These are phyloP conservation scores for Chrysocyon brachyurus DNA, from an alignment of 2,797 vertebrate species.

Conservation along the genomic window DNA sequence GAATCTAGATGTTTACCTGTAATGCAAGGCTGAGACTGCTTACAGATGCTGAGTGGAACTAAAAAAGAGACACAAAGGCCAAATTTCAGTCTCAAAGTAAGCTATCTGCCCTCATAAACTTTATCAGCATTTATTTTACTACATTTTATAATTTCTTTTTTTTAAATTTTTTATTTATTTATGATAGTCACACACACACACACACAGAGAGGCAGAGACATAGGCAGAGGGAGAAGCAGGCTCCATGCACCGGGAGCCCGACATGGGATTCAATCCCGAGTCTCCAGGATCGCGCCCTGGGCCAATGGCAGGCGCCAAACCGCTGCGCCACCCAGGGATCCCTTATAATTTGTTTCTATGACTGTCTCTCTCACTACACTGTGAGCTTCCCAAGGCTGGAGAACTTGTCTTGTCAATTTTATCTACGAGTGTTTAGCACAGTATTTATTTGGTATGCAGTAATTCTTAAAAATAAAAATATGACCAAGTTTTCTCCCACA, in stretches of 20 bases:
- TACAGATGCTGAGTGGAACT: neutral
- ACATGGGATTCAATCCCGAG: too few relatives aligned
- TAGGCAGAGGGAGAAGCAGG: too few relatives aligned
- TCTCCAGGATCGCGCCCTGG: too few relatives aligned
- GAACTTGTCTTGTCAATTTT: constrained; percentile 10
- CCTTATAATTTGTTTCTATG: constrained; percentile 19
- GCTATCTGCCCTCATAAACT: neutral
- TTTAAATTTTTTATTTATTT: too few relatives aligned
- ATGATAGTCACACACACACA: too few relatives aligned
- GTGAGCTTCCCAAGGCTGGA: neutral
- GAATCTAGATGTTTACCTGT: constrained; percentile 48
- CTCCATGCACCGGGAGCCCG: too few relatives aligned
- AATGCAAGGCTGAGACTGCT: neutral
- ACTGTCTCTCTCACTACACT: constrained; percentile 1
- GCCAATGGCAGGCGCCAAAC: too few relatives aligned
- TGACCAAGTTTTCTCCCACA: constrained; percentile 29
- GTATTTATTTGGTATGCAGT: neutral
- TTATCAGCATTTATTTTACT: neutral
- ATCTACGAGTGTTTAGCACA: neutral
- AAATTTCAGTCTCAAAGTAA: constrained; percentile 17
- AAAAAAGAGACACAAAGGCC: constrained; percentile 47
- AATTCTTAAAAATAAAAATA: constrained; percentile 59
- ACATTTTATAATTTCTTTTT: neutral
- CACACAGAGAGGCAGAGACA: too few relatives aligned
- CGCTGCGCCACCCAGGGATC: too few relatives aligned